Evolutionary conservation across 2,113 vertebrate species (phyloP), one percentile per base, ranked within the genome.

Genomic region (Puffinus mauretanicus): DNA sequence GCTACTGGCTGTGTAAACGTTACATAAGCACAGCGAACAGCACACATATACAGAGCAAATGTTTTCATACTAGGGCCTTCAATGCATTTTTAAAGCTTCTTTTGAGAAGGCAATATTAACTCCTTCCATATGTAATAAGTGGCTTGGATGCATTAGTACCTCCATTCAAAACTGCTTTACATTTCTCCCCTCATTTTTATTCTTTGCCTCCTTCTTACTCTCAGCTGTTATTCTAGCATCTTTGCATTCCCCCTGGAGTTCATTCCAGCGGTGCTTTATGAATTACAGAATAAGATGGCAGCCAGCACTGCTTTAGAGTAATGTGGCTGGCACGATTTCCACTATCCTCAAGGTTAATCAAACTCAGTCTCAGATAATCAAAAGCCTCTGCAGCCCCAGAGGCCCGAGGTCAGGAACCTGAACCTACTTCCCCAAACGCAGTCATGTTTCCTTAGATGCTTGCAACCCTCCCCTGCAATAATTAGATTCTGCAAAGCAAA

Each of bases 211-310:
- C 58, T 92, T 51, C 85, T 83, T 24, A 40, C 82, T 93, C 93
- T 96, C 95, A 80, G 94, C 92, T 96, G 93, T 83, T 97, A 87
- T 95, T 94, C 87, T 34, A 96, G 97, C 97, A 96, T 94, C 93
- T 95, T 70, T 42, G 78, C 94, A 83, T 95, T 97, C 96, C 89
- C 96, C 87, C 79, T 27, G 96, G 97, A 96, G 93, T 88, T 93
- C 76, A 62, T 78, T 97, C 97, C 91, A 87, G 96, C 32, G 14
- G 96, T 81, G 88, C 96, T 97, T 87, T 93, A 75, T 70, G 85
- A 96, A 96, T 96, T 93, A 93, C 92, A 81, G 86, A 75, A 19
- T 38, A 71, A 97, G 96, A 93, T 89, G 96, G 96, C 93, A 95
- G 94, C 92, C 77, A 86, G 93, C 75, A n/a, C 83, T 6, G 78